These are phyloP conservation scores for Sebastes taczanowskii DNA, from an alignment of 2,797 vertebrate genomes.

Conservation along the genomic window DNA sequence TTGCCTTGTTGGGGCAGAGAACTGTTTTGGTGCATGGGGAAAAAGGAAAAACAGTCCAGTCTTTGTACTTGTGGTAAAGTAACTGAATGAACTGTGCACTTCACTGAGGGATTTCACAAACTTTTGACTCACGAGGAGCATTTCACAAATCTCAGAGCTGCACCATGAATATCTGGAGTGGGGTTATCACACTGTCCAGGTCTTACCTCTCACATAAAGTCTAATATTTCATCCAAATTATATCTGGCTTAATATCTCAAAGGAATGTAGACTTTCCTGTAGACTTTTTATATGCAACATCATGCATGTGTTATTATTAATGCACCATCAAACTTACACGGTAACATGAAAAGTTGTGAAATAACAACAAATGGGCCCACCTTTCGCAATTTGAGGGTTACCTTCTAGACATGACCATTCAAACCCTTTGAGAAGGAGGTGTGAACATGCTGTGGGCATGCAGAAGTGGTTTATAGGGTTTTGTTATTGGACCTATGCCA, in stretches of 20 bases:
- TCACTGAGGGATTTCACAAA: conserved; percentile 30
- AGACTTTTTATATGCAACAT: not conserved
- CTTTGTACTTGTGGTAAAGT: conserved; percentile 60
- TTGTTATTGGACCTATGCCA: conserved; percentile 47
- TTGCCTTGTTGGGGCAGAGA: conserved; percentile 1
- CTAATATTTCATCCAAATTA: not conserved
- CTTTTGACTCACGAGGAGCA: conserved; percentile 10
- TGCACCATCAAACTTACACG: not conserved
- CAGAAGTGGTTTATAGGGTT: conserved; percentile 38
- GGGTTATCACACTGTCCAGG: not conserved
- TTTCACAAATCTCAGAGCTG: conserved; percentile 20
- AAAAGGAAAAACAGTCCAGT: conserved; percentile 45
- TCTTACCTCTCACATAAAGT: not conserved
- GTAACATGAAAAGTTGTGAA: not conserved
- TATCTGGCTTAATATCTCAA: not conserved
- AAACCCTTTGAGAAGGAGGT: conserved; percentile 43
- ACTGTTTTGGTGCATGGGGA: conserved; percentile 26
- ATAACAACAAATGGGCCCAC: not conserved
- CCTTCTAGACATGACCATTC: not conserved
- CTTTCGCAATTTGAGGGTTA: not conserved
- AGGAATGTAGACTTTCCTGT: not conserved
- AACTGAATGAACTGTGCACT: conserved; percentile 36
- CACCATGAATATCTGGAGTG: conserved; percentile 5
- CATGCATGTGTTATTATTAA: not conserved
- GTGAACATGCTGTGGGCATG: conserved; percentile 55